Evolutionary conservation across 1,140 invertebrate genomes (phyloP).

Genomic region (Nephila pilipes): DNA sequence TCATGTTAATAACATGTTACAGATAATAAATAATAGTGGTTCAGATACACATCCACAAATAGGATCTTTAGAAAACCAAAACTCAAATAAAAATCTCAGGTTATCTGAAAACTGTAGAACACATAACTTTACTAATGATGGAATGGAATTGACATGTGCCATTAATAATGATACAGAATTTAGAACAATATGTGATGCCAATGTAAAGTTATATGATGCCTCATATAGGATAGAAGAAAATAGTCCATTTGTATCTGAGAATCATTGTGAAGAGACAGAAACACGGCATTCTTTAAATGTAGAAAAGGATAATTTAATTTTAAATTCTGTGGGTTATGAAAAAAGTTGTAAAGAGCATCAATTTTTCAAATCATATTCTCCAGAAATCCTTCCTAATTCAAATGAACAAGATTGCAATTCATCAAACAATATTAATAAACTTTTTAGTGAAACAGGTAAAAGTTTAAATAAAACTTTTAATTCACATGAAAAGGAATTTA

Average conservation of each 20-base stretch:
- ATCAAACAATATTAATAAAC: no score
- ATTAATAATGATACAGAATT: not conserved
- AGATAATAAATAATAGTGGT: not conserved
- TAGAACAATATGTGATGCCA: no score
- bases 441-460: not conserved
- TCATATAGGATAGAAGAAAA: no score
- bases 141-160: slow-evolving; percentile 4
- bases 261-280: not conserved
- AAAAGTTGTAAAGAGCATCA: not conserved
- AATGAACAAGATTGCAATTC: not conserved
- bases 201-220: no score
- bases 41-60: not conserved
- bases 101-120: not conserved
- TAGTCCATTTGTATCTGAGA: not conserved
- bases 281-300: not conserved
- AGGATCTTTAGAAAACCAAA: not conserved
- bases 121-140: not conserved
- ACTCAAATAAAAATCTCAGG: not conserved
- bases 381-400: not conserved
- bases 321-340: not conserved
- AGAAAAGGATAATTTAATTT: not conserved
- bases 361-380: not conserved
- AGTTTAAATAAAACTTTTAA: not conserved
- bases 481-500: not conserved
- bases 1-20: not conserved